phyloP scores from a whole-genome alignment of 2,113 vertebrate species.

The Laticauda laticaudata region DNA sequence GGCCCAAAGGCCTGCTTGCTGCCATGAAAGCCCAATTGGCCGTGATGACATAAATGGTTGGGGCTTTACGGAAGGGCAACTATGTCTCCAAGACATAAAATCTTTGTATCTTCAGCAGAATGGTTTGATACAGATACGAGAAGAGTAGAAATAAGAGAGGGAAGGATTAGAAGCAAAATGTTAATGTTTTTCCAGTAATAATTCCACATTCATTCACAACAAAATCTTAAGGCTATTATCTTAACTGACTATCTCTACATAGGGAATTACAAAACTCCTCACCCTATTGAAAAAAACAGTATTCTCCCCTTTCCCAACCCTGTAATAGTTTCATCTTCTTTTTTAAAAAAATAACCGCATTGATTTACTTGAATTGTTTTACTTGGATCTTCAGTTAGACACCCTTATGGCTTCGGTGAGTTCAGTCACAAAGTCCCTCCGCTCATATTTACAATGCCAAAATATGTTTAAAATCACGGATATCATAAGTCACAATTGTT shows the following conservation, averaged over 20 bases:
- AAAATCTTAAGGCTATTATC: background rate
- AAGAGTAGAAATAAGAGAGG: background rate
- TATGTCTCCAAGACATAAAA: background rate
- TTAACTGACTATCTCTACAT: too few relatives aligned
- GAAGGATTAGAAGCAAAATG: background rate
- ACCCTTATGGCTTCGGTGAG: background rate
- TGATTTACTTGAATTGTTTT: background rate
- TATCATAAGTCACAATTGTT: background rate
- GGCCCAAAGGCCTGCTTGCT: background rate
- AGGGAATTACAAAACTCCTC: background rate
- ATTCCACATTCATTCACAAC: background rate
- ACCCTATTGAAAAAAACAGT: background rate
- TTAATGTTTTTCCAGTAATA: background rate
- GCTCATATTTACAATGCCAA: background rate
- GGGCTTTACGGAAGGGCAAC: background rate
- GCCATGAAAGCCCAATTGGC: background rate
- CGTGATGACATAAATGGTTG: background rate
- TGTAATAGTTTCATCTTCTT: background rate
- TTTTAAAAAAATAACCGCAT: background rate
- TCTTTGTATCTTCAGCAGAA: background rate
- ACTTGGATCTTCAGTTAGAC: background rate
- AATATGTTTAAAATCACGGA: background rate
- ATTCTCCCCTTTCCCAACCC: background rate
- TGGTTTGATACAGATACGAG: background rate
- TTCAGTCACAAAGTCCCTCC: background rate